A percentile compares a stretch with the other conserved stretches of the same genome.
These are phyloP conservation scores for Gallinago stenura DNA, from an alignment of 2,797 vertebrate genomes.

Conservation along the genomic window DNA sequence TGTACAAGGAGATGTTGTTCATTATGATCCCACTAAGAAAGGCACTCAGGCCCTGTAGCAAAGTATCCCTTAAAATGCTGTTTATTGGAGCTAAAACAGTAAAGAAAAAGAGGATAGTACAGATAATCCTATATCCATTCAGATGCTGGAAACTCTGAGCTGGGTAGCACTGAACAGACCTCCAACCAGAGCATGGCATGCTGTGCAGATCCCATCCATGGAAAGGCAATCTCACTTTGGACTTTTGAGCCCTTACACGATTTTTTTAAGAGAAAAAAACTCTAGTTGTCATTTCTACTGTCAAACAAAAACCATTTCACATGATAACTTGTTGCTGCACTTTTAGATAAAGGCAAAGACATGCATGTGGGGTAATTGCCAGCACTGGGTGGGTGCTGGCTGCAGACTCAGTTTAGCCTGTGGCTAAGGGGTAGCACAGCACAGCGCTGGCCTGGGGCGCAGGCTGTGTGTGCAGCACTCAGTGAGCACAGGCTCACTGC, in stretches of 20 bases:
- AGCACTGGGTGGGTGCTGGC: background rate
- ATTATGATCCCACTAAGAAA: background rate
- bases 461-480: rapidly evolving
- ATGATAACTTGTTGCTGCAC: background rate
- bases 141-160: background rate
- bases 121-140: background rate
- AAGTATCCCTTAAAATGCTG: background rate
- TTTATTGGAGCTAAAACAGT: background rate
- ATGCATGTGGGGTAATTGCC: rapidly evolving
- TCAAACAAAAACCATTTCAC: background rate
- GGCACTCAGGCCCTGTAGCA: background rate
- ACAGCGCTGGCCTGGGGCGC: background rate
- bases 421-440: background rate
- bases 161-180: background rate
- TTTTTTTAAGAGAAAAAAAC: background rate
- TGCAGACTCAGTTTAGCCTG: background rate
- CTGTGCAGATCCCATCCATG: background rate
- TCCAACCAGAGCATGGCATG: rapidly evolving
- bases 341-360: background rate
- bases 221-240: background rate
- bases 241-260: background rate
- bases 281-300: background rate
- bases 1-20: background rate
- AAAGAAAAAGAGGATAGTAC: background rate
- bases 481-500: background rate